These are phyloP conservation scores for Orthonevra nobilis DNA, from an alignment of 2,888 invertebrate species.

Conservation along the genomic window DNA sequence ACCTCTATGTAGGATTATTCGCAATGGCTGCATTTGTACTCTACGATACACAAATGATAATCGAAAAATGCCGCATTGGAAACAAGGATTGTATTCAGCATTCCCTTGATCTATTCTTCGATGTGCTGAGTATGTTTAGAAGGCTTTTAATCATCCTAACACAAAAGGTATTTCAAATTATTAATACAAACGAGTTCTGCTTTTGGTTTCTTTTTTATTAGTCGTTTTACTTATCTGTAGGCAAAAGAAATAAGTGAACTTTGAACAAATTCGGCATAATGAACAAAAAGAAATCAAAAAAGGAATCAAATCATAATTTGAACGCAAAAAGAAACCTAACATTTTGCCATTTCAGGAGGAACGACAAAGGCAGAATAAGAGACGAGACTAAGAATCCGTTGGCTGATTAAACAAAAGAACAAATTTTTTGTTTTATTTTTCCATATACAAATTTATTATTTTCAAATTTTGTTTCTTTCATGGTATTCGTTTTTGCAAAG, in stretches of 20 bases:
- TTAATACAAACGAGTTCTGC: too few relatives aligned
- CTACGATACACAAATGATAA: conserved; percentile 98
- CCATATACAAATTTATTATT: conserved; percentile 33
- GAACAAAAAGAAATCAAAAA: conserved; percentile 38
- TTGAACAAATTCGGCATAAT: not conserved
- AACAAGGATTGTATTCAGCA: conserved; percentile 96
- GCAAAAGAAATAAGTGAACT: conserved; percentile 56
- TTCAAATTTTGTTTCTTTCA: conserved; percentile 9
- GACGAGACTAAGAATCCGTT: conserved; percentile 48
- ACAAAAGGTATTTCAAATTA: conserved; percentile 95
- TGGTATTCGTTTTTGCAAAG: conserved; percentile 6
- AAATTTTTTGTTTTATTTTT: conserved; percentile 29
- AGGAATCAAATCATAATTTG: conserved; percentile 18
- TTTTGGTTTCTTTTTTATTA: too few relatives aligned
- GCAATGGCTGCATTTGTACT: conserved; percentile 97
- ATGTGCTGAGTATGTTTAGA: conserved; percentile 96
- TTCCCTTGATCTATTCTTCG: conserved; percentile 95
- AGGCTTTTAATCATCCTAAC: conserved; percentile 93
- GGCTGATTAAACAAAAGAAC: conserved; percentile 32
- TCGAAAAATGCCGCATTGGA: conserved; percentile 94
- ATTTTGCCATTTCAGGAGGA: conserved; percentile 71
- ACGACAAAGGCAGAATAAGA: conserved; percentile 68
- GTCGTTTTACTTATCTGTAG: conserved; percentile 45
- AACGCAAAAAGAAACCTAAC: conserved; percentile 18
- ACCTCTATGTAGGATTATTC: conserved; percentile 92